These are phyloP conservation scores for Psylliodes chrysocephalus DNA, from an alignment of 2,888 invertebrate species.

Conservation along the genomic window DNA sequence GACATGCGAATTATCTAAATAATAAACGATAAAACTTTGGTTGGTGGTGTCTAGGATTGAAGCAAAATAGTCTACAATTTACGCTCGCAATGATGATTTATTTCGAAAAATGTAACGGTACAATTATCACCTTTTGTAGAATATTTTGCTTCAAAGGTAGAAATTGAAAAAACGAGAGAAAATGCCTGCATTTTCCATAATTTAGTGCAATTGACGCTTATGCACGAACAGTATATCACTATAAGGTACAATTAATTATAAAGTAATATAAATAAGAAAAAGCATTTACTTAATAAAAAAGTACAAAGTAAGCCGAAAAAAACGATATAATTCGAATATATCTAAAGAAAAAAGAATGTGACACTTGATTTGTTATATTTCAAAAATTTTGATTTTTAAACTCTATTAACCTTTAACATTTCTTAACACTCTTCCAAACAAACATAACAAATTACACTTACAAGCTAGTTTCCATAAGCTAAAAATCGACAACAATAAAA, in stretches of 20 bases:
- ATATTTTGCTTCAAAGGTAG: constrained; percentile 24
- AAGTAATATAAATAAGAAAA: constrained; percentile 40
- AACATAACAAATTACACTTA: constrained; percentile 55
- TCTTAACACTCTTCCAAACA: constrained; percentile 49
- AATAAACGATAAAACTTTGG: constrained; percentile 40
- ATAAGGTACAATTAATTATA: constrained; percentile 46
- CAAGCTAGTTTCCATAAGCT: constrained; percentile 51
- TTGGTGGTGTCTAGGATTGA: constrained; percentile 37
- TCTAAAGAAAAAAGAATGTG: constrained; percentile 19
- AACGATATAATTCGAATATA: constrained; percentile 21
- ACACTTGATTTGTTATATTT: constrained; percentile 29
- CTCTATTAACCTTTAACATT: constrained; percentile 54
- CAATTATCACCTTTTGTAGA: not conserved
- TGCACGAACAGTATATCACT: constrained; percentile 41
- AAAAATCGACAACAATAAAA: constrained; percentile 57
- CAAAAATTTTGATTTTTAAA: constrained; percentile 43
- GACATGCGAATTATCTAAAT: not conserved
- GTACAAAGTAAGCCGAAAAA: constrained; percentile 36
- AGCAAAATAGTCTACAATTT: constrained; percentile 29
- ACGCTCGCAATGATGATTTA: not conserved
- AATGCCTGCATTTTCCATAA: constrained; percentile 39
- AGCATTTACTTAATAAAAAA: constrained; percentile 35
- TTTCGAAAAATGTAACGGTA: not conserved
- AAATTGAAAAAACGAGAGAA: constrained; percentile 30
- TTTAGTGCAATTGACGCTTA: constrained; percentile 37